Evolutionary conservation across 2,113 vertebrate species (phyloP).

Genomic region (Myiopsitta monachus): DNA sequence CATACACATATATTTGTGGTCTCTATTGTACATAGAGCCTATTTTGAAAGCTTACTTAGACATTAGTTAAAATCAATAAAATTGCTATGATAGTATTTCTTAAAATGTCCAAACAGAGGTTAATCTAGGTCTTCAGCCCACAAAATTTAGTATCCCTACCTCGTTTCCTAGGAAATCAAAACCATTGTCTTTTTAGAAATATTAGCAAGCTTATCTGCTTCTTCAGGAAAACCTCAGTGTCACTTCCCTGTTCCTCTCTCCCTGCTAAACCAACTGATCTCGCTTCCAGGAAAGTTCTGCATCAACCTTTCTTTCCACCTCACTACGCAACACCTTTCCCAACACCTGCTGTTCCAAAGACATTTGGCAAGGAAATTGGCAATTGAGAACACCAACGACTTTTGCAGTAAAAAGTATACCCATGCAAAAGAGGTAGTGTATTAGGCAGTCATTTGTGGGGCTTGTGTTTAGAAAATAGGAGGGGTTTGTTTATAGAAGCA

Average conservation of each 20-base stretch:
- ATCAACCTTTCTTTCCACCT: not conserved
- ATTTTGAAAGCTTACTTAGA: not conserved
- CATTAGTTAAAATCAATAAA: not conserved
- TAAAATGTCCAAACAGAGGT: not conserved
- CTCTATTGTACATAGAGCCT: not conserved
- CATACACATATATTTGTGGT: not conserved
- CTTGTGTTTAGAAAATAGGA: not conserved
- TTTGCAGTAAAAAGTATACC: not conserved
- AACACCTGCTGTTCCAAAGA: not conserved
- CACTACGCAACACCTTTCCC: not conserved
- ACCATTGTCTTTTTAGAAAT: not conserved
- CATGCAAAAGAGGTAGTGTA: not conserved
- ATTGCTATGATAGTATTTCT: not conserved
- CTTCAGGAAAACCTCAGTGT: not conserved
- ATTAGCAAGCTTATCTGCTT: not conserved
- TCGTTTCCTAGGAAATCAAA: not conserved
- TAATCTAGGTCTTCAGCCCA: not conserved
- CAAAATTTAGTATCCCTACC: not conserved
- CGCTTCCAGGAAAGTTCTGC: not conserved
- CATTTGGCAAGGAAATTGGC: not conserved
- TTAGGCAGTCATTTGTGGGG: not conserved
- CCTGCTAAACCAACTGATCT: not conserved
- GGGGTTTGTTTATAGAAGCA: not conserved
- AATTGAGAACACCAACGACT: not conserved
- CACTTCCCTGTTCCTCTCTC: not conserved